These are phyloP conservation scores for Pithys albifrons DNA, from an alignment of 2,113 vertebrate species.

Conservation along the genomic window DNA sequence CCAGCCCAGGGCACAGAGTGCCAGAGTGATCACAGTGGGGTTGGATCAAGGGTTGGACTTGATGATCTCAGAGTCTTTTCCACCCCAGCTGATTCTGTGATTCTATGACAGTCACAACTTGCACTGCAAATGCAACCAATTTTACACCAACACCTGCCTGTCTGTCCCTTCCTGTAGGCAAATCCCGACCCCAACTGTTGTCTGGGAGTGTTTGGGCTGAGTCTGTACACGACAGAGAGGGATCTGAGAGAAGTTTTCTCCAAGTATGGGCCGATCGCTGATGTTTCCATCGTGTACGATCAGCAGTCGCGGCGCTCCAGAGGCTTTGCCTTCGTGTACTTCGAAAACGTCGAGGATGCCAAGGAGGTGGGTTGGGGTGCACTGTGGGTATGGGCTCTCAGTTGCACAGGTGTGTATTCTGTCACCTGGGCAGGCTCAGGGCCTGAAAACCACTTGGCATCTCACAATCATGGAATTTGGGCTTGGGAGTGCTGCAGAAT, in stretches of 20 bases:
- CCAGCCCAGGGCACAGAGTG: too few relatives aligned
- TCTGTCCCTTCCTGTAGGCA: conserved; percentile 71
- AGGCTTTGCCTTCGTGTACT: conserved; percentile 96
- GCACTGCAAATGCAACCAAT: not conserved
- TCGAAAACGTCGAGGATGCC: conserved; percentile 90
- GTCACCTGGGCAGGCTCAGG: rapidly evolving
- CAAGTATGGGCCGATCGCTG: conserved; percentile 91
- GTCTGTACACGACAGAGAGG: conserved; percentile 93
- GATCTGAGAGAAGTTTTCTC: conserved; percentile 95
- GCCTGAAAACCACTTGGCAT: not conserved
- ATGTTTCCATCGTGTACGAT: conserved; percentile 93
- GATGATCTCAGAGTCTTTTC: too few relatives aligned
- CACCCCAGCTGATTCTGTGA: too few relatives aligned
- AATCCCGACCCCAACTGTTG: conserved; percentile 96
- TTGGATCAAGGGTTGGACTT: too few relatives aligned
- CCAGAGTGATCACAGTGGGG: too few relatives aligned
- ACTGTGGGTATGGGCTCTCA: not conserved
- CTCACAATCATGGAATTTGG: rapidly evolving
- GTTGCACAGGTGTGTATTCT: not conserved
- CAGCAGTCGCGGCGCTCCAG: conserved; percentile 94
- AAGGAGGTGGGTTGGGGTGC: conserved; percentile 82
- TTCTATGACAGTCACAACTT: not conserved
- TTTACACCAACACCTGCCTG: rapidly evolving
- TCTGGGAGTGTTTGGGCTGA: conserved; percentile 94
- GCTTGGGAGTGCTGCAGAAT: not conserved